Evolutionary conservation across 2,113 vertebrate species (phyloP), one percentile per base, ranked within the genome.

Genomic region (Pelecanoides urinatrix): DNA sequence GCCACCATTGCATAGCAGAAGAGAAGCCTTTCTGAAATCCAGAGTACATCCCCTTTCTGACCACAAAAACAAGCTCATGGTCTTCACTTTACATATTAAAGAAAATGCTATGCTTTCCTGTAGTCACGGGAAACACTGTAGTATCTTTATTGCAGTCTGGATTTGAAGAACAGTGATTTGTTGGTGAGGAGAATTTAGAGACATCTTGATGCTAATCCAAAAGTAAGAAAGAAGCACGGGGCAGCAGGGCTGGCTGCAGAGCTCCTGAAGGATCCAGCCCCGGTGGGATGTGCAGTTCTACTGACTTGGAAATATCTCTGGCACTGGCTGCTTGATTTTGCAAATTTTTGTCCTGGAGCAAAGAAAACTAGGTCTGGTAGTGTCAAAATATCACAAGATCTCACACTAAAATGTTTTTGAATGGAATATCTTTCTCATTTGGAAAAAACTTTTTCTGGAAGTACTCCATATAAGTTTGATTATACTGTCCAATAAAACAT

Each of bases 1-100:
- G 96, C 97, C 97, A 95, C 91, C 32, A 36, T 0, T 80, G 90
- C 95, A 96, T 94, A 97, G 90, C 90, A 95, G 81, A 34, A 76
- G 90, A 81, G 75, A 93, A 83, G 65, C 36, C 71, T 61, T 72
- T 82, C 82, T 95, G 55, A 92, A 94, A 95, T 52, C 61, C 67
- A 78, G 56, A 44, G 25, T 49, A 30, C 27, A 71, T 42, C 71
- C 38, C 68, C 68, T 62, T 75, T 90, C 62, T 50, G 66, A 47
- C 62, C 30, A 70, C 53, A 36, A 42, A 87, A 94, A 63, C 13
- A 55, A 82, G 52, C 62, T 80, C 71, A 26, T 1, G 6, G 12
- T 22, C 56, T 85, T 77, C 78, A 32, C 44, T 92, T 76, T 17
- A 20, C 2, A 22, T 17, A 26, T 59, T 68, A 49, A 78, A 89